Evolutionary conservation across 2,888 invertebrate species (phyloP).

Genomic region (Matsumyia berberina): DNA sequence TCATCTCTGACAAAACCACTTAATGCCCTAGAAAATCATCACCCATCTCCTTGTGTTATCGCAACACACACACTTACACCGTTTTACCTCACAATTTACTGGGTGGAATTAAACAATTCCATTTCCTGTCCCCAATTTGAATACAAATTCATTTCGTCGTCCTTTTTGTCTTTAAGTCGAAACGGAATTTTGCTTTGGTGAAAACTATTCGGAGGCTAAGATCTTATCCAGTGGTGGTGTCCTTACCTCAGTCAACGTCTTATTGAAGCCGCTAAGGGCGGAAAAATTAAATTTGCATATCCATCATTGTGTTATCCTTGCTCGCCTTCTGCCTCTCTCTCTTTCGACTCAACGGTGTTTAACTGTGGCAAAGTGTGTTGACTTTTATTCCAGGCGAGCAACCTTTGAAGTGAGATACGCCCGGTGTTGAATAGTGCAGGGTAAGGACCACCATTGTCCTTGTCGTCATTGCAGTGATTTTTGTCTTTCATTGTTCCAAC

Average conservation of each 20-base stretch:
- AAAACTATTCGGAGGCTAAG: conserved; percentile 41
- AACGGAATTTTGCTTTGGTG: conserved; percentile 30
- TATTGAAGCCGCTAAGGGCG: conserved; percentile 49
- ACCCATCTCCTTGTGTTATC: not conserved
- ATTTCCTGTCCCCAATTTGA: conserved; percentile 54
- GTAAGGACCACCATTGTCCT: conserved; percentile 48
- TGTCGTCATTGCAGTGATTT: conserved; percentile 55
- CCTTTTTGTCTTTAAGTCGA: conserved; percentile 37
- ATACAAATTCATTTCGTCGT: conserved; percentile 64
- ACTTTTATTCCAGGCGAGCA: conserved; percentile 68
- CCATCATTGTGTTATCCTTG: conserved; percentile 41
- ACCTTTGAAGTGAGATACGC: conserved; percentile 51
- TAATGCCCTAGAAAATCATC: conserved; percentile 26
- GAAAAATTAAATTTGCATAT: conserved; percentile 69
- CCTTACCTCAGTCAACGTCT: conserved; percentile 48
- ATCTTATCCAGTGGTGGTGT: conserved; percentile 47
- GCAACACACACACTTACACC: not conserved
- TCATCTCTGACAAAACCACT: conserved; percentile 14
- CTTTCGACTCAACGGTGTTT: not conserved
- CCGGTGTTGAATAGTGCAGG: conserved; percentile 8
- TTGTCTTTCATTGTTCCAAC: conserved; percentile 34
- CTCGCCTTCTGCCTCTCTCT: not conserved
- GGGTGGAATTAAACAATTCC: conserved; percentile 56
- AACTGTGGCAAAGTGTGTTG: conserved; percentile 59
- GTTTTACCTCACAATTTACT: not conserved